Evolutionary conservation across 2,888 invertebrate species (phyloP).

Genomic region (Chironomus tentans): DNA sequence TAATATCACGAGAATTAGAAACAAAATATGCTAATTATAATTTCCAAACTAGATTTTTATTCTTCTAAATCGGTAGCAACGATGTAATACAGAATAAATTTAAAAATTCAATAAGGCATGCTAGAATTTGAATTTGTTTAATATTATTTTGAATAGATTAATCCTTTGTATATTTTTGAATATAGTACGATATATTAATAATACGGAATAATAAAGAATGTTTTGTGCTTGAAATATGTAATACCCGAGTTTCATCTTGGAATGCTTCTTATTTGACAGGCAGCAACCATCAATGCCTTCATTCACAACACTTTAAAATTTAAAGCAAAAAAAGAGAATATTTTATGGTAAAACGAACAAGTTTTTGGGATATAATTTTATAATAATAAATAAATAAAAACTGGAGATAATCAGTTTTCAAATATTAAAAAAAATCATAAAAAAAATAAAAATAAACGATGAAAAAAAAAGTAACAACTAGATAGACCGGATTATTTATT

Average conservation of each 20-base stretch:
- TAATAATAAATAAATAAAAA: neutral
- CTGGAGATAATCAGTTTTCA: neutral
- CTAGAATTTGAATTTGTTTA: no score
- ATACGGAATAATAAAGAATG: neutral
- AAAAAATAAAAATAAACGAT: no score
- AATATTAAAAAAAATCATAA: neutral
- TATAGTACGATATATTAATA: neutral
- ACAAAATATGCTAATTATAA: no score
- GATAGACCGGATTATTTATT: neutral
- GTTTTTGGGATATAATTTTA: neutral
- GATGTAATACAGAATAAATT: no score
- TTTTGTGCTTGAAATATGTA: neutral
- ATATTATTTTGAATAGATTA: neutral
- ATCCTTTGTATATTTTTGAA: neutral
- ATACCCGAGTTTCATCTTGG: constrained; percentile 1
- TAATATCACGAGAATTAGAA: no score
- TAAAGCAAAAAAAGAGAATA: neutral
- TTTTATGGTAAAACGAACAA: neutral
- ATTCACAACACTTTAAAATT: neutral
- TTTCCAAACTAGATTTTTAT: no score
- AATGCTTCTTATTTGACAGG: neutral
- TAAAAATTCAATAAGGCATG: no score
- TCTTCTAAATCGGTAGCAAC: no score
- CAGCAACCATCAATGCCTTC: neutral
- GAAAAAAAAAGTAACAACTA: neutral